Base-by-base conservation (phyloP, 2,888 invertebrate species). In the Rhaphigaster nebulosa region DNA sequence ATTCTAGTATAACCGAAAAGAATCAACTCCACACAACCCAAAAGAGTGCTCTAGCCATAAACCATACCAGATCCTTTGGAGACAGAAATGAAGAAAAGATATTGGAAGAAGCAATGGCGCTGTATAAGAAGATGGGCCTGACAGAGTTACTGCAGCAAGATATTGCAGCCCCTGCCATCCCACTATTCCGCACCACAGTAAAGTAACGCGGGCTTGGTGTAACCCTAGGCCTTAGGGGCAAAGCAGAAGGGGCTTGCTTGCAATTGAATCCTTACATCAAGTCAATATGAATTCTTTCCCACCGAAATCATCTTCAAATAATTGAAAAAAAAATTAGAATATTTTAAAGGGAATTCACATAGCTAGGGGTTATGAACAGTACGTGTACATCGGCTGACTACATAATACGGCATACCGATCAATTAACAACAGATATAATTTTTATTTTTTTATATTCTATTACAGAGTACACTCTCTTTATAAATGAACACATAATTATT, bases 51-150 rank as follows among this genome's bases (percentile, higher is more conserved):
- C 20, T 76, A 6, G 38, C 34, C 23, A 38, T 76, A 38, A 76
- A 76, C 34, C 34, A 29, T 38, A 10, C 8, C 34, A 38, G 38
- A 38, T 76, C 20, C 70, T 76, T 23, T 23, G 20, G 45, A 84
- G 45, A 45, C 26, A 45, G 41, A 84, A 45, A 84, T 84, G 45
- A 45, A 84, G 80, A n/a, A 4, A 45, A 38, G 84, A 84, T 84
- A 84, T 84, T 84, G 84, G 84, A 41, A 84, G n/a, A 41, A 84
- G 45, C 12, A 45, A 84, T n/a, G 45, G n/a, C 45, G 0, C n/a
- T n/a, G 84, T 50, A 84, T 84, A 84, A 84, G n/a, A 10, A 84
- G 84, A 84, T 50, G 45, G n/a, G 84, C 84, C n/a, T 84, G 84
- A 50, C n/a, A 50, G 84, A 84, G 45, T 84, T 84, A 84, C 26